phyloP scores from a whole-genome alignment of 2,888 invertebrate species.

The Nomada hirtipes region DNA sequence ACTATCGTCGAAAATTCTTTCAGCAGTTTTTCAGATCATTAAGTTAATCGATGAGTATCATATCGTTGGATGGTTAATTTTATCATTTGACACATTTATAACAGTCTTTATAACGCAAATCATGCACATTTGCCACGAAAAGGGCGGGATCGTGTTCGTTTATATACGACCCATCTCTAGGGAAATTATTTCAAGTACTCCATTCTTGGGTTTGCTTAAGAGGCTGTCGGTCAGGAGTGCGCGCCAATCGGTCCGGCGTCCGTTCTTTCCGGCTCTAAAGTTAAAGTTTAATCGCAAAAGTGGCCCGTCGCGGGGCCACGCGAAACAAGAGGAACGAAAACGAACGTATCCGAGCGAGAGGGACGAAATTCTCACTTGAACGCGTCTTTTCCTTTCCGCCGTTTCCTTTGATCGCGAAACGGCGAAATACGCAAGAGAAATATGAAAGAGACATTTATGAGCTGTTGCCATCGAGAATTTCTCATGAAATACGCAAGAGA shows the following conservation, averaged over 20 bases:
- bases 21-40: background rate
- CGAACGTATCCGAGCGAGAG: background rate
- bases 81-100: conserved; percentile 36
- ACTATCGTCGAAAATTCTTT: no score
- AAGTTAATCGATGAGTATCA: conserved; percentile 13
- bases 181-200: conserved; percentile 68
- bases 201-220: conserved; percentile 55
- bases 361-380: conserved; percentile 15
- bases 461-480: conserved; percentile 2
- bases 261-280: conserved; percentile 37
- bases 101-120: conserved; percentile 6
- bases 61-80: conserved; percentile 6
- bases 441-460: conserved; percentile 10
- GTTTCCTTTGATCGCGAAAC: conserved; percentile 22
- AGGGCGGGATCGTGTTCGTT: conserved; percentile 40
- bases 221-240: conserved; percentile 53
- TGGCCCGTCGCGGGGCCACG: conserved; percentile 57
- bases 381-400: conserved; percentile 18
- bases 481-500: background rate
- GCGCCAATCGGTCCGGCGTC: conserved; percentile 33
- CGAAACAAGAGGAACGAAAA: conserved; percentile 41
- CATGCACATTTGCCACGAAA: conserved; percentile 41
- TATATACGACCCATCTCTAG: conserved; percentile 47
- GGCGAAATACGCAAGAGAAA: conserved; percentile 4
- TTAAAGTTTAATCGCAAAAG: conserved; percentile 69